Base-by-base conservation (phyloP, 2,888 invertebrate genomes). In the Spodoptera exigua region DNA sequence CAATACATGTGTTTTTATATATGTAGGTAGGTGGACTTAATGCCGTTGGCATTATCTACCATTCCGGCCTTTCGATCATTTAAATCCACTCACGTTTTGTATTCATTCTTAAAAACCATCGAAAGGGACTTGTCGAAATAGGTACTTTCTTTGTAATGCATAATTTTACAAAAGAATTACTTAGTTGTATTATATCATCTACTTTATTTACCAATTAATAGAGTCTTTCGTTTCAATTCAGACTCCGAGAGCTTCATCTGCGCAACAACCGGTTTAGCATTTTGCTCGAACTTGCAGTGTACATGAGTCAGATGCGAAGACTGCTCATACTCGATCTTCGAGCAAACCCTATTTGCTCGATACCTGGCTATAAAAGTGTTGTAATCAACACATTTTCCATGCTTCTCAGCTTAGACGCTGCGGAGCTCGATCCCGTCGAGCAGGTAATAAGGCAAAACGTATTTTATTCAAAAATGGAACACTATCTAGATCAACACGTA, bases 281-380 rank as follows among this genome's bases (percentile, higher is more conserved):
- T 40, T 79, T 93, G 3, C 70, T 93, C 1, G 94, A 94, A 62
- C 74, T 94, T 21, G 91, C 92, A 0, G 87, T 93, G 17, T 94
- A 92, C 76, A 87, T 92, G 89, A 84, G 86, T 5, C 88, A 90
- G 61, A 61, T 92, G 82, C 82, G 86, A 1, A 76, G 89, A 1
- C 79, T 94, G 2, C 73, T 79, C 5, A 74, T 88, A 0, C 73
- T 94, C 2, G 94, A 94, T 69, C 81, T 93, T 0, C 87, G 93
- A 2, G 90, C 88, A 10, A 94, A 94, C 71, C 91, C 92, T 11
- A 78, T 93, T 21, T 91, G 92, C 71, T 63, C 82, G 2, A 66
- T 74, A n/a, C 80, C 87, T 0, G 86, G 87, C 1, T 94, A 94
- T 68, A 87, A 84, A 40, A 87, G 88, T 2, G 92, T 93, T 4